Conservation (phyloP, 1,140 invertebrate species). For the Nomia melanderi region DNA sequence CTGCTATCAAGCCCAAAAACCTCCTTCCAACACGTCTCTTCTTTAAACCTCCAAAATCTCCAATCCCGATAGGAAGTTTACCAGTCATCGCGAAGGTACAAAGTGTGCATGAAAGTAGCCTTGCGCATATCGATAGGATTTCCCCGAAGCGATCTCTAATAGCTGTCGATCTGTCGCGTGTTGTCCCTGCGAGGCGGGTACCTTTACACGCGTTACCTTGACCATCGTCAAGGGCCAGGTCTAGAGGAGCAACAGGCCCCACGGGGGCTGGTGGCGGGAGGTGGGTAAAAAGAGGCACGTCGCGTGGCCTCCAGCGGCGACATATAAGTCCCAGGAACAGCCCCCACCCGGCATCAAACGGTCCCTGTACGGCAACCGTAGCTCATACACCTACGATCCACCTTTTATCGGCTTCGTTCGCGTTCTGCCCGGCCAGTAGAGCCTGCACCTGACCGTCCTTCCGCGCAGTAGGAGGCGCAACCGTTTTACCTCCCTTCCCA, state of each 20-base stretch:
- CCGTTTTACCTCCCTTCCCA: constrained; percentile 34
- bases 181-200: constrained; percentile 47
- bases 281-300: constrained; percentile 39
- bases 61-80: no score
- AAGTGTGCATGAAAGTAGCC: neutral
- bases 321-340: constrained; percentile 73
- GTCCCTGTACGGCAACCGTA: constrained; percentile 61
- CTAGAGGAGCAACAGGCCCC: constrained; percentile 32
- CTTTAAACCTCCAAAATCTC: no score
- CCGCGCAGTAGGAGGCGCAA: constrained; percentile 14
- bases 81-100: no score
- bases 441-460: neutral
- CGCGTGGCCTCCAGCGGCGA: constrained; percentile 69
- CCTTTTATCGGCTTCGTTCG: constrained; percentile 32
- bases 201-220: constrained; percentile 65
- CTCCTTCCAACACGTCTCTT: no score
- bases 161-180: constrained; percentile 8
- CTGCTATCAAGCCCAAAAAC: no score
- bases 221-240: constrained; percentile 61
- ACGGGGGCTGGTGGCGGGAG: constrained; percentile 23
- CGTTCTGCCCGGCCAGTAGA: neutral
- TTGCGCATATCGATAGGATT: neutral
- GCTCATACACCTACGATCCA: constrained; percentile 49
- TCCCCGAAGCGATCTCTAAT: constrained; percentile 4
- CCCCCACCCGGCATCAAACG: constrained; percentile 71